Conservation (phyloP, 2,797 vertebrate species). For the Sphenodon punctatus region DNA sequence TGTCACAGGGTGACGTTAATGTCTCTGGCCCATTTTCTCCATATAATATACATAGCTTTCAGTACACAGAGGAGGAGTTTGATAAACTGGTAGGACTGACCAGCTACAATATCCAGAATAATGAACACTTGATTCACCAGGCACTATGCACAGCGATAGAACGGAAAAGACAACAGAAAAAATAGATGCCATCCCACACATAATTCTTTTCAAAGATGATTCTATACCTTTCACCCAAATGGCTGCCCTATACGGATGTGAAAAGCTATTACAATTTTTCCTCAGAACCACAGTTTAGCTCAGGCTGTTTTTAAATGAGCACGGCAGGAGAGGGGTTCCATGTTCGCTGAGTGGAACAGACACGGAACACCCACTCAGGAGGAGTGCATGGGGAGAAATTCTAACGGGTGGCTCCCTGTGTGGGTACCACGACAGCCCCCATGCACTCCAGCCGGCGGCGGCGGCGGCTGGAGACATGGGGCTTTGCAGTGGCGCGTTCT, state of each 20-base stretch:
- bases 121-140: slow-evolving; percentile 72
- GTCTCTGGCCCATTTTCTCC: slow-evolving; percentile 69
- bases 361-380: too few relatives aligned
- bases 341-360: too few relatives aligned
- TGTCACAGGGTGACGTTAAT: slow-evolving; percentile 74
- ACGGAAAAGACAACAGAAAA: slow-evolving; percentile 59
- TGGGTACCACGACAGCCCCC: too few relatives aligned
- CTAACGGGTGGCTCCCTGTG: too few relatives aligned
- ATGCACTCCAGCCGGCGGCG: too few relatives aligned
- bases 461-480: too few relatives aligned
- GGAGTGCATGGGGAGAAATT: too few relatives aligned
- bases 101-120: slow-evolving; percentile 84
- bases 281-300: background rate
- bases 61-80: slow-evolving; percentile 76
- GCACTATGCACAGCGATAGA: slow-evolving; percentile 70
- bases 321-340: too few relatives aligned
- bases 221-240: background rate
- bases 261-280: background rate
- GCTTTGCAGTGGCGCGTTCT: too few relatives aligned
- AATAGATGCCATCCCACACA: background rate
- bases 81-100: slow-evolving; percentile 79
- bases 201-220: background rate
- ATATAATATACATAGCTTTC: slow-evolving; percentile 71
- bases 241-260: background rate
- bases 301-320: too few relatives aligned